Conservation (phyloP, 2,113 vertebrate species). For the Heteronetta atricapilla region DNA sequence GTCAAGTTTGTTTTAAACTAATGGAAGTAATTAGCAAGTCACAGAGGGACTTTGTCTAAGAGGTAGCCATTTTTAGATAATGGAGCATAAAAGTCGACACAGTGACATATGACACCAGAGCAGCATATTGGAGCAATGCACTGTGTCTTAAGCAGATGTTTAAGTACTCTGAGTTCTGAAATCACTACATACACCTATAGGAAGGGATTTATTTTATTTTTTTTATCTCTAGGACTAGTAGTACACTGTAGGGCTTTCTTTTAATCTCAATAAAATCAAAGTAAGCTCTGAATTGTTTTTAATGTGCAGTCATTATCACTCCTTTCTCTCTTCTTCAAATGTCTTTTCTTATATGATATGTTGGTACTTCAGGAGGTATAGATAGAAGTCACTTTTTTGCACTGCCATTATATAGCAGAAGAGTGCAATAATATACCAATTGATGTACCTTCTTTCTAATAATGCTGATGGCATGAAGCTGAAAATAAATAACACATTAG, state of each 20-base stretch:
- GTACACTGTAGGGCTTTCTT: constrained; percentile 33
- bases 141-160: constrained; percentile 69
- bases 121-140: constrained; percentile 43
- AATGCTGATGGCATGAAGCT: neutral
- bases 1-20: constrained; percentile 72
- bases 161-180: constrained; percentile 60
- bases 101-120: constrained; percentile 63
- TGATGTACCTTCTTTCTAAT: neutral
- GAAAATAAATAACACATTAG: neutral
- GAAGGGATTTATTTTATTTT: neutral
- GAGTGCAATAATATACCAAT: neutral
- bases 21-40: constrained; percentile 69
- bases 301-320: neutral
- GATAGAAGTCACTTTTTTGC: neutral
- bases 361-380: neutral
- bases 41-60: constrained; percentile 39
- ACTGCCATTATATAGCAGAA: neutral
- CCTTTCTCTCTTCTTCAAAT: neutral
- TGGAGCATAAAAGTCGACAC: constrained; percentile 70
- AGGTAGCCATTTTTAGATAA: constrained; percentile 69
- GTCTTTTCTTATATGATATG: neutral
- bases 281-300: constrained; percentile 18
- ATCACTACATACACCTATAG: neutral
- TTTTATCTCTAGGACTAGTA: neutral
- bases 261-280: constrained; percentile 48